These are phyloP conservation scores for Mirounga angustirostris DNA, from an alignment of 2,113 vertebrate species.

Conservation along the genomic window DNA sequence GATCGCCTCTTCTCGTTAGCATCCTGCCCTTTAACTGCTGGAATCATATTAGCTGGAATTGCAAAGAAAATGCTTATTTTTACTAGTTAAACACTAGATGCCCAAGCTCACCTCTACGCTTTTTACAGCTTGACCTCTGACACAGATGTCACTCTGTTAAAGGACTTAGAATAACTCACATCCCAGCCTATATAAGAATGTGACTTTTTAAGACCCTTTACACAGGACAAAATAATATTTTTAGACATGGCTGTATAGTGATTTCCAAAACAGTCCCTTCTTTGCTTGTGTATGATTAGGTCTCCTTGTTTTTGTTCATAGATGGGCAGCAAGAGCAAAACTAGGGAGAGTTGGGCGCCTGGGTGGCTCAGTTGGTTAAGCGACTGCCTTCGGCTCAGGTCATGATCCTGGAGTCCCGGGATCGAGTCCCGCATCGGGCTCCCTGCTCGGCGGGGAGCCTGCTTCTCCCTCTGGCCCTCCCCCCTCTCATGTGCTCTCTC, in stretches of 20 bases:
- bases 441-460: no score
- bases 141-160: background rate
- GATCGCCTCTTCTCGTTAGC: background rate
- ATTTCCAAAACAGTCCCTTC: background rate
- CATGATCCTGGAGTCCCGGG: no score
- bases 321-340: background rate
- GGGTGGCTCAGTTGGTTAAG: no score
- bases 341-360: background rate
- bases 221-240: background rate
- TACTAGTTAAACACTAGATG: slow-evolving; percentile 33
- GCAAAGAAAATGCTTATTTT: slow-evolving; percentile 56
- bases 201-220: background rate
- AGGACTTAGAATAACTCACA: slow-evolving; percentile 22
- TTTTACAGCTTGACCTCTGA: slow-evolving; percentile 51
- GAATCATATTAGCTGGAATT: background rate
- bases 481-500: no score
- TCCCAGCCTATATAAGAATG: background rate
- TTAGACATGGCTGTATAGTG: background rate
- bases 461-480: no score
- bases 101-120: background rate
- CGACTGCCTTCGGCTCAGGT: no score
- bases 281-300: background rate
- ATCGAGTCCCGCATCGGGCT: no score
- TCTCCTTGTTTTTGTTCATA: background rate
- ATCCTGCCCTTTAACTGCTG: background rate